Evolutionary conservation across 2,888 invertebrate genomes (phyloP), one percentile per base, ranked within the genome.

Genomic region (Macroteleia sp.): DNA sequence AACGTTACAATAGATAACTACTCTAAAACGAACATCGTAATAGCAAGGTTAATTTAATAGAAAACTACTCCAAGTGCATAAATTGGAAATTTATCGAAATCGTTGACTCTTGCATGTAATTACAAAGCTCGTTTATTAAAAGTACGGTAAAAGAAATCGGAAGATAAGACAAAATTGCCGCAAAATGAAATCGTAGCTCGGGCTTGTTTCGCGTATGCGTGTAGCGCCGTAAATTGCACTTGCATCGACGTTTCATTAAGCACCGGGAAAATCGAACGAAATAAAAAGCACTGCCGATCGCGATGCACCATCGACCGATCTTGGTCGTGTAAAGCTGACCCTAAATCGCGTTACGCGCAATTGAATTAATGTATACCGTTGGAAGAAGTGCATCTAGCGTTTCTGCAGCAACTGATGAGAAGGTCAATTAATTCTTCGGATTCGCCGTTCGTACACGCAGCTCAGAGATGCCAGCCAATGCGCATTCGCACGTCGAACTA

Each of bases 311-410:
- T 9, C 52, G 42, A 16, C 46, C 16, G 59, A 61, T 64, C 39
- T 25, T 34, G 30, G 34, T 56, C 52, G 36, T 46, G 56, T 46
- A 56, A 67, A 54, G 56, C 22, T 52, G 32, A 67, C 46, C 46
- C 56, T 46, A 67, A 67, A 54, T 67, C 56, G 66, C 66, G 56
- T 67, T 67, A 67, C 54, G 66, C 66, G 66, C 46, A 67, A 67
- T 67, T 67, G 57, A 67, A 57, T 67, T 70, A 70, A 70, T 59
- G 59, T 50, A 19, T 57, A 69, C 50, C 69, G 69, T 48, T 57
- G 57, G 32, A 30, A 41, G 50, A 48, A 36, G 57, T 46, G 57
- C 41, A 41, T 1, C 46, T 8, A 6, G 30, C 9, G 19, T 30
- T 50, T 34, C 50, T 12, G 50, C 50, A 19, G 32, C 32, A 34